These are phyloP conservation scores for Apeira syringaria DNA, from an alignment of 2,888 invertebrate species.

Conservation along the genomic window DNA sequence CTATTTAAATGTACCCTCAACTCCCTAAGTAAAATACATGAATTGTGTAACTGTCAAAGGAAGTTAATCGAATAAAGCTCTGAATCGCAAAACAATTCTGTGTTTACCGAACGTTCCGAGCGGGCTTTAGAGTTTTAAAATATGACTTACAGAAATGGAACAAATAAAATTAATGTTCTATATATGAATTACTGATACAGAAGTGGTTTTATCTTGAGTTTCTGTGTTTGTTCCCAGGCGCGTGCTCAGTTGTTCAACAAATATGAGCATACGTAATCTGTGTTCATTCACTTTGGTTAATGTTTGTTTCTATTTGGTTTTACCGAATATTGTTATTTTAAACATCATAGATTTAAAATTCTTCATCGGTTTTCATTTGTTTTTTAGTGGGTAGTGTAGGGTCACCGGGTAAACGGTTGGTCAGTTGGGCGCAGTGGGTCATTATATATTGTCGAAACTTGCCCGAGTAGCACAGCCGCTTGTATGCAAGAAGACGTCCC, in stretches of 20 bases:
- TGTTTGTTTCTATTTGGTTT: no score
- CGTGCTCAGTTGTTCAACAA: slow-evolving; percentile 43
- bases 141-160: background rate
- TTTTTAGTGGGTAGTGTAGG: no score
- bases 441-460: no score
- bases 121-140: background rate
- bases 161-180: background rate
- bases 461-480: no score
- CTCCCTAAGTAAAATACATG: background rate
- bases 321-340: no score
- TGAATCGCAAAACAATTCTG: background rate
- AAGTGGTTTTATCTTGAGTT: slow-evolving; percentile 5
- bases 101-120: background rate
- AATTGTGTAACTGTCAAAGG: background rate
- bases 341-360: no score
- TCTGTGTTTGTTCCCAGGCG: slow-evolving; percentile 40
- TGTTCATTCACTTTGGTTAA: slow-evolving; percentile 32
- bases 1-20: background rate
- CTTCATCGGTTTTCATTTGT: no score
- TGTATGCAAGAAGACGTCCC: no score
- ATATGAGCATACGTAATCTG: slow-evolving; percentile 37
- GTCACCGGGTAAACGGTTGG: no score
- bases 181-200: slow-evolving; percentile 2
- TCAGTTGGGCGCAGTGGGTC: no score
- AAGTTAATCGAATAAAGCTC: background rate